Conservation (phyloP, 1,140 invertebrate species). For the Acromyrmex echinatior region DNA sequence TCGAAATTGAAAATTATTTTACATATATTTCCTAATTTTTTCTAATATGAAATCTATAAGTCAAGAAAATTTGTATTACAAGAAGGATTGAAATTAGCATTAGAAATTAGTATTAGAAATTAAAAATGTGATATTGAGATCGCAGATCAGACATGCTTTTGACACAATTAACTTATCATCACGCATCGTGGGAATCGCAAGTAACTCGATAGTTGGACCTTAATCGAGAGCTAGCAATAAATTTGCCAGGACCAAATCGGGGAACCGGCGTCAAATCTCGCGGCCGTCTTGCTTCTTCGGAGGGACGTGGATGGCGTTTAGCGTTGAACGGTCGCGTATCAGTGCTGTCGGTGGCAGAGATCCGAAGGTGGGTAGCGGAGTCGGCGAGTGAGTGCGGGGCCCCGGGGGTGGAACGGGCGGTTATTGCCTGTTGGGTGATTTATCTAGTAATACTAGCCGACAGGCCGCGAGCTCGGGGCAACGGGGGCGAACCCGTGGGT, state of each 20-base stretch:
- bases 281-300: slow-evolving; percentile 15
- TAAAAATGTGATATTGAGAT: neutral
- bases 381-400: slow-evolving; percentile 62
- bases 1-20: too few species aligned
- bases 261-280: slow-evolving; percentile 66
- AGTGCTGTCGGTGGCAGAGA: slow-evolving; percentile 76
- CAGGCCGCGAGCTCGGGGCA: slow-evolving; percentile 82
- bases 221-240: neutral
- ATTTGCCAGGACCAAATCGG: neutral
- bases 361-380: slow-evolving; percentile 66
- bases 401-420: slow-evolving; percentile 75
- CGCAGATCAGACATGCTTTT: neutral
- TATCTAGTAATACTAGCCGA: slow-evolving; percentile 87
- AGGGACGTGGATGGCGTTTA: slow-evolving; percentile 57
- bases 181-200: neutral
- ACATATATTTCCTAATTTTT: too few species aligned
- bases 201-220: neutral
- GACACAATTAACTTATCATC: neutral
- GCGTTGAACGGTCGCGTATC: slow-evolving; percentile 77
- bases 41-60: neutral
- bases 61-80: neutral
- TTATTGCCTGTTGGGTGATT: slow-evolving; percentile 87
- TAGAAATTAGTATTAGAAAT: too few species aligned
- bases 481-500: slow-evolving; percentile 71
- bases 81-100: neutral